Evolutionary conservation across 2,888 invertebrate genomes (phyloP).

Genomic region (Morpho deidamia): DNA sequence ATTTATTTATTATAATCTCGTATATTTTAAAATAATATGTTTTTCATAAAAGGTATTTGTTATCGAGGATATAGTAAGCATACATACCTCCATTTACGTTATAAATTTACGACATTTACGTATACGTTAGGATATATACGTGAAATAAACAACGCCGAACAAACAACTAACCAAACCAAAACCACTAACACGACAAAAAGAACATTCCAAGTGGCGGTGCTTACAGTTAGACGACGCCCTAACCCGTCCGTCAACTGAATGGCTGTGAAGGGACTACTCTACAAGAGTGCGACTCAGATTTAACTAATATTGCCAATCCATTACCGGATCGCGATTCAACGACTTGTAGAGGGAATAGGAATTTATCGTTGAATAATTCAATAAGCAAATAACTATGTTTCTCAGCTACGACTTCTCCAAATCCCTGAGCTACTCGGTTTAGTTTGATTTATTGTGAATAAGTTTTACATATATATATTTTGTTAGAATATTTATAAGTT

Average conservation of each 20-base stretch:
- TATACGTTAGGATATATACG: no score
- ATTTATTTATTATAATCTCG: no score
- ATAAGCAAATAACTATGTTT: neutral
- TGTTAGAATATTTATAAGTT: neutral
- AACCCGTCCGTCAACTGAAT: slow-evolving; percentile 26
- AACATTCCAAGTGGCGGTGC: neutral
- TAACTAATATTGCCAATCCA: slow-evolving; percentile 76
- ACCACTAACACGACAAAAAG: neutral
- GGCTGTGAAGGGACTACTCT: slow-evolving; percentile 67
- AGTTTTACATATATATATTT: neutral
- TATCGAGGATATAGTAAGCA: no score
- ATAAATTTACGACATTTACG: no score
- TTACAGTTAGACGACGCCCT: slow-evolving; percentile 7
- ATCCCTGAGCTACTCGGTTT: no score
- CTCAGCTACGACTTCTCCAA: neutral
- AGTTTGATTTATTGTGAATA: no score
- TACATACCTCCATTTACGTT: no score
- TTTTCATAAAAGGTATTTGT: no score
- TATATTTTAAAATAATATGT: no score
- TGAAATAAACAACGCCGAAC: no score
- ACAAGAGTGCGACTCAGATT: slow-evolving; percentile 62
- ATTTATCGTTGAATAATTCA: slow-evolving; percentile 11
- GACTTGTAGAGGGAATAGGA: slow-evolving; percentile 7
- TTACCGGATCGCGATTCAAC: slow-evolving; percentile 37
- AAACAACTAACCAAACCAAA: neutral